These are phyloP conservation scores for Cyrtonyx montezumae DNA, from an alignment of 2,113 vertebrate genomes.

Conservation along the genomic window DNA sequence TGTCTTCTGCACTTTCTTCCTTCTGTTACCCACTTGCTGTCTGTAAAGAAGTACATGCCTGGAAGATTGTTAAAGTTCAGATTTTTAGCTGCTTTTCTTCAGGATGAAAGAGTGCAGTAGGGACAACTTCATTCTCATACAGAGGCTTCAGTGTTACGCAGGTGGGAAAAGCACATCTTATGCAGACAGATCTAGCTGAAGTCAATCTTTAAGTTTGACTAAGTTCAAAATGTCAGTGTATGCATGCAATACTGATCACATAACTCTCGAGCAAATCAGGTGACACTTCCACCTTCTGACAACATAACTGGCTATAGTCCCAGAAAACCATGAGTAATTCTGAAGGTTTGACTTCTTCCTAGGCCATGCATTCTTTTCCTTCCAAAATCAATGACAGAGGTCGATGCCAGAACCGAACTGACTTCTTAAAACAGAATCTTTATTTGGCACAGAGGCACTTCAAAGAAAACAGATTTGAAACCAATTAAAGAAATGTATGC, in stretches of 20 bases:
- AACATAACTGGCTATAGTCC: neutral
- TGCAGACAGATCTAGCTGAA: neutral
- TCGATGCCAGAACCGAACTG: neutral
- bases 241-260: neutral
- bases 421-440: conserved; percentile 4
- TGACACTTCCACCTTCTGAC: neutral
- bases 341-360: neutral
- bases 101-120: neutral
- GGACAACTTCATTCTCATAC: neutral
- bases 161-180: neutral
- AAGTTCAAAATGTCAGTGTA: neutral
- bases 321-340: neutral
- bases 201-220: neutral
- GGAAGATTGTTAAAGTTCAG: neutral
- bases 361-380: neutral
- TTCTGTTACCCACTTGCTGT: neutral
- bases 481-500: conserved; percentile 41
- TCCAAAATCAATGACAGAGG: neutral
- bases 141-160: neutral
- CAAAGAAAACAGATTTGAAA: conserved; percentile 47
- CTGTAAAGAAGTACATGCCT: neutral
- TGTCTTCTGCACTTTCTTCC: neutral
- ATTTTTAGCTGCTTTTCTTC: neutral
- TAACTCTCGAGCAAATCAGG: neutral
- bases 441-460: conserved; percentile 22